Evolutionary conservation across 2,888 invertebrate genomes (phyloP).

Genomic region (Scrobipalpa atriplicella): DNA sequence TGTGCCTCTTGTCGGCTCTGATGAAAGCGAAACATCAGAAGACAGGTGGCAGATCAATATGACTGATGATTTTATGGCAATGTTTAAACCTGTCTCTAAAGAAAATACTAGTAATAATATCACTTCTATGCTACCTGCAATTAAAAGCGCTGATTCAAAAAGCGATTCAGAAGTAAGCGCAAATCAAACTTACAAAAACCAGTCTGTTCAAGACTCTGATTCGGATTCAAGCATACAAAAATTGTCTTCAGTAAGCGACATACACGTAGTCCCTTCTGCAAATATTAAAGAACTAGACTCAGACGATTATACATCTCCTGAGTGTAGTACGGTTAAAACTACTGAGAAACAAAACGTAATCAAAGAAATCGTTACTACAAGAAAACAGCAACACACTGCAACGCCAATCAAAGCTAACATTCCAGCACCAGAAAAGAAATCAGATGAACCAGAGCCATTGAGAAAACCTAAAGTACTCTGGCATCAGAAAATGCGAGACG

Average conservation of each 20-base stretch:
- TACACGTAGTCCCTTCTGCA: constrained; percentile 27
- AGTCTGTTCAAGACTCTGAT: neutral
- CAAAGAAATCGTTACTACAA: neutral
- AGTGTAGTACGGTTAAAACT: constrained; percentile 24
- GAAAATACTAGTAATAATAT: neutral
- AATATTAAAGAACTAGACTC: constrained; percentile 44
- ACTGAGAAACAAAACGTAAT: neutral
- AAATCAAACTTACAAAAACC: constrained; percentile 15
- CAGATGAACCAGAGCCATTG: neutral
- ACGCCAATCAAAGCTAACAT: neutral
- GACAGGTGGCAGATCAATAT: constrained; percentile 57
- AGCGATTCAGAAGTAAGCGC: neutral
- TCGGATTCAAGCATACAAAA: constrained; percentile 20
- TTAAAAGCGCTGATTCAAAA: constrained; percentile 7
- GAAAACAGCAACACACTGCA: neutral
- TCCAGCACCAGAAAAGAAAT: neutral
- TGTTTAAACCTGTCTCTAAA: constrained; percentile 34
- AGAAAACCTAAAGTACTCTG: constrained; percentile 65
- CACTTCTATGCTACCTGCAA: neutral
- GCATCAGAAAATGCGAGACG: constrained; percentile 57
- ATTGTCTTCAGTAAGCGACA: constrained; percentile 26
- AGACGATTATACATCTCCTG: constrained; percentile 48
- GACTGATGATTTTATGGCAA: constrained; percentile 41
- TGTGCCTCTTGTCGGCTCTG: constrained; percentile 54
- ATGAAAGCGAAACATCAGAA: constrained; percentile 44